These are phyloP conservation scores for Atherix ibis DNA, from an alignment of 2,888 invertebrate genomes.

Conservation along the genomic window DNA sequence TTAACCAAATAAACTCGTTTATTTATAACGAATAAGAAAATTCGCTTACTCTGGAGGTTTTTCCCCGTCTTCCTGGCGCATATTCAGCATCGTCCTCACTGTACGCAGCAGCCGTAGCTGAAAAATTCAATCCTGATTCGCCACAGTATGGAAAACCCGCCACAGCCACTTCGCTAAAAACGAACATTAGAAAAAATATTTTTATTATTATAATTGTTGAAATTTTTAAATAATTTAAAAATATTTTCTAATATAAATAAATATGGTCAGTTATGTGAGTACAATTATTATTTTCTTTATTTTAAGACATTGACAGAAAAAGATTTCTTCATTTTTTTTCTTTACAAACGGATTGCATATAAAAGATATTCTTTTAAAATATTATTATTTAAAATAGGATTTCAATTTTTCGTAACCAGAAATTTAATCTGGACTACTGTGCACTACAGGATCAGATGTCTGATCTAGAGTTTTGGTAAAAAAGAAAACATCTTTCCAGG, in stretches of 20 bases:
- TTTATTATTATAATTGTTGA: neutral
- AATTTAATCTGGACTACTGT: no score
- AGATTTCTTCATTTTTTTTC: neutral
- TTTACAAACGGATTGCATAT: no score
- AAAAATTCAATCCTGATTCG: constrained; percentile 44
- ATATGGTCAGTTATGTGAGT: neutral
- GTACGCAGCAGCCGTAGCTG: constrained; percentile 40
- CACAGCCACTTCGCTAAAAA: constrained; percentile 32
- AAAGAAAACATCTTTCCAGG: no score
- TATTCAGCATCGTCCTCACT: constrained; percentile 62
- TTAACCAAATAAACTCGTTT: no score
- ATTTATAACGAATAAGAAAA: no score
- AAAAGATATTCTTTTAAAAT: no score
- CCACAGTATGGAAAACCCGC: constrained; percentile 35
- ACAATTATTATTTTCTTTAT: neutral
- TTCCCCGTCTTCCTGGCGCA: constrained; percentile 52
- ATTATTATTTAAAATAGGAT: no score
- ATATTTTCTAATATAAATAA: neutral
- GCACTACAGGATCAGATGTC: no score
- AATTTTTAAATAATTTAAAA: neutral
- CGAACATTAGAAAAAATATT: constrained; percentile 2
- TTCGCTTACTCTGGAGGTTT: constrained; percentile 46
- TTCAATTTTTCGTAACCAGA: no score
- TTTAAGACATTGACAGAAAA: neutral
- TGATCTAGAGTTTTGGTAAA: no score